These are phyloP conservation scores for Aurelia aurita DNA, from an alignment of 30 jellyfish, hydroid and myxozoan species.

Conservation along the genomic window DNA sequence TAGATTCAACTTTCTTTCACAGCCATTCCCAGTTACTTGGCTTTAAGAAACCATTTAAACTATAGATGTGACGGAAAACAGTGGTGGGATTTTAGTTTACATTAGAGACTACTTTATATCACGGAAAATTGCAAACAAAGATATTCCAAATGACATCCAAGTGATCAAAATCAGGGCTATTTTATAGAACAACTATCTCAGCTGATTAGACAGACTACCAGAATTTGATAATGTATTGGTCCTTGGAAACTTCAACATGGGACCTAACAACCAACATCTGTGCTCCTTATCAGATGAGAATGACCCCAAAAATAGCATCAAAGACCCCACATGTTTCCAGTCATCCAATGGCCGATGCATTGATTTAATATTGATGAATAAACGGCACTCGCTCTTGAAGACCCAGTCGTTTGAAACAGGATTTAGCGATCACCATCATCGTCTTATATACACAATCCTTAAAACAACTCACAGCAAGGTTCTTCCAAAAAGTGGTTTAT, in stretches of 20 bases:
- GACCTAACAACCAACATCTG: not conserved
- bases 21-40: not conserved
- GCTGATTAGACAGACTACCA: not conserved
- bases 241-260: conserved; percentile 6
- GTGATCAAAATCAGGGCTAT: not conserved
- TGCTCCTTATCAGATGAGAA: not conserved
- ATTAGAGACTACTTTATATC: conserved; percentile 26
- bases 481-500: conserved; percentile 15
- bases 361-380: conserved; percentile 23
- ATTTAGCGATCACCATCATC: conserved; percentile 61
- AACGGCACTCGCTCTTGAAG: conserved; percentile 19
- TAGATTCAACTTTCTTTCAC: conserved; percentile 29
- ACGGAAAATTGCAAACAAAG: not conserved
- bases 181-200: not conserved
- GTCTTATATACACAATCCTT: conserved; percentile 45
- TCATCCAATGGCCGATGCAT: conserved; percentile 2
- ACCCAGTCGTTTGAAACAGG: conserved; percentile 65
- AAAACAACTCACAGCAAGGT: conserved; percentile 34
- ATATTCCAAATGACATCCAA: conserved; percentile 4
- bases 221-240: not conserved
- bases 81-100: conserved; percentile 38
- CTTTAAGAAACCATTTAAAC: conserved; percentile 25
- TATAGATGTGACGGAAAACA: conserved; percentile 41
- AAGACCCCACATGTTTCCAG: conserved; percentile 23
- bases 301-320: conserved; percentile 7